Evolutionary conservation across 2,113 vertebrate genomes (phyloP).

Genomic region (Vicugna pacos): DNA sequence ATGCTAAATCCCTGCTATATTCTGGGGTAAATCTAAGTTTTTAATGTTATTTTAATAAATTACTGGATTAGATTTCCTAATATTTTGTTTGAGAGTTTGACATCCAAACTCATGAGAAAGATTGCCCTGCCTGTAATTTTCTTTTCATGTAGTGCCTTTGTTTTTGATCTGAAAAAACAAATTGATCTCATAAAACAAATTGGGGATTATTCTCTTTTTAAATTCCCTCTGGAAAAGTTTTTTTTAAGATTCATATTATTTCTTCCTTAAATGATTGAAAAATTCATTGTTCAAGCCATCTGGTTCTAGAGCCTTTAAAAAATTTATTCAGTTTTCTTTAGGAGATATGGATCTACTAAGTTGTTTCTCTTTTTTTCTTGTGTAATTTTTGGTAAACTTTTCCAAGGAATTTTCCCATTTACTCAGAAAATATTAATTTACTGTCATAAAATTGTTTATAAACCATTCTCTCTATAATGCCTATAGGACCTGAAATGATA

Average conservation of each 20-base stretch:
- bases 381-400: constrained; percentile 19
- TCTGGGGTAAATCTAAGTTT: not conserved
- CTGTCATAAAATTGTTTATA: not conserved
- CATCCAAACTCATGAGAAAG: constrained; percentile 3
- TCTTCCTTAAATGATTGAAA: not conserved
- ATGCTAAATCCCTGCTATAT: not conserved
- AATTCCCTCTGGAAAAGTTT: not conserved
- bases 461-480: not conserved
- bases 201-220: constrained; percentile 21
- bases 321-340: not conserved
- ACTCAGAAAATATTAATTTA: not conserved
- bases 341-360: not conserved
- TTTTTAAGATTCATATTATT: not conserved
- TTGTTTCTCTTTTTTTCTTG: not conserved
- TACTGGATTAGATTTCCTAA: not conserved
- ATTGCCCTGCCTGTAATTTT: not conserved
- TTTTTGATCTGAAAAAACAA: constrained; percentile 49
- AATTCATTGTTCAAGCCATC: not conserved
- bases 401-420: not conserved
- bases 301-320: not conserved
- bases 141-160: not conserved
- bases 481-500: not conserved
- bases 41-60: constrained; percentile 11
- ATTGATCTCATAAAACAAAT: not conserved
- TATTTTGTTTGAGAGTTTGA: not conserved